Evolutionary conservation across 2,797 vertebrate species (phyloP).

Genomic region (Rhynchonycteris naso): DNA sequence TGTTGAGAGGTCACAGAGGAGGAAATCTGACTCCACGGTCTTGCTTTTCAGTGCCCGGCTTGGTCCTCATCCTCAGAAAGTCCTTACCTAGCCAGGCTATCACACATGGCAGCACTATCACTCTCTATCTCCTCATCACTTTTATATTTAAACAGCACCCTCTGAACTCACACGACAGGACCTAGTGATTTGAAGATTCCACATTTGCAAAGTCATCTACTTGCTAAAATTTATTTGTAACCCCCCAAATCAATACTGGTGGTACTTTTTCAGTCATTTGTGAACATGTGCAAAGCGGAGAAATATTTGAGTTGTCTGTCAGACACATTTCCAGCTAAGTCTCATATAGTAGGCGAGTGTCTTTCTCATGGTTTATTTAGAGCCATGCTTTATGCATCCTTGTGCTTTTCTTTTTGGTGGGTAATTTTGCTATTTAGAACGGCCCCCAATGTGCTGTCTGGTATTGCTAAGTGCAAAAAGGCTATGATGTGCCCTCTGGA

Average conservation of each 20-base stretch:
- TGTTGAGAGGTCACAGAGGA: neutral
- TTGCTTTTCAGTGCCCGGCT: neutral
- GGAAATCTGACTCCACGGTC: neutral
- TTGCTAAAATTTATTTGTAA: conserved; percentile 54
- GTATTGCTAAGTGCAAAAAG: neutral
- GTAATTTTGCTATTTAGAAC: conserved; percentile 7
- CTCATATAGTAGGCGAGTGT: neutral
- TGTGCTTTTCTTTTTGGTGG: neutral
- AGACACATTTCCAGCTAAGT: neutral
- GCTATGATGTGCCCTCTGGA: neutral
- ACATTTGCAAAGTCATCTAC: neutral
- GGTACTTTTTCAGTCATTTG: neutral
- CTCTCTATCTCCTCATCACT: neutral
- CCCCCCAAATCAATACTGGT: neutral
- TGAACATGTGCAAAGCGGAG: neutral
- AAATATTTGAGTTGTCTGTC: neutral
- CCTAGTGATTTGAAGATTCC: neutral
- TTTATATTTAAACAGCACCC: conserved; percentile 36
- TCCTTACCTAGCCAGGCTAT: neutral
- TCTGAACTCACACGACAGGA: conserved; percentile 14
- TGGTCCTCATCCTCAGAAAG: neutral
- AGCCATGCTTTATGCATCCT: neutral
- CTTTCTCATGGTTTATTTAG: neutral
- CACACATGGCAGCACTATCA: neutral
- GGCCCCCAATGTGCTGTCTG: neutral